Percentiles rank a stretch among this genome's conserved stretches.
phyloP scores from a whole-genome alignment of 1,140 invertebrate genomes.

The Caerostris extrusa region DNA sequence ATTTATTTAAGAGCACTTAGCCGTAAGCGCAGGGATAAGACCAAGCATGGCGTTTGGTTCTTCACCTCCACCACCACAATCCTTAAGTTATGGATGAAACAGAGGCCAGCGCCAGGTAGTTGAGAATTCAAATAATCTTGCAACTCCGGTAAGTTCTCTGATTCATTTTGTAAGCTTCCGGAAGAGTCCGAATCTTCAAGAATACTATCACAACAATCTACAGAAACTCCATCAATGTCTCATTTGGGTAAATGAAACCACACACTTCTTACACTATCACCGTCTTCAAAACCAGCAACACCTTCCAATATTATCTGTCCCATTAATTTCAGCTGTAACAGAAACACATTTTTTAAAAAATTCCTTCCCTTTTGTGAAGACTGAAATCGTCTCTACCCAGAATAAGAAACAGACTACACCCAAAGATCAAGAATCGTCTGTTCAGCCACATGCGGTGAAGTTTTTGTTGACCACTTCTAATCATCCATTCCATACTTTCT shows the following conservation, averaged over 20 bases:
- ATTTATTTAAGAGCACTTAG: too few relatives aligned
- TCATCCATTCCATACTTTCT: conserved; percentile 80
- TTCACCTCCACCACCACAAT: conserved; percentile 79
- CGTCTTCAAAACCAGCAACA: conserved; percentile 81
- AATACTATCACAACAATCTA: conserved; percentile 80
- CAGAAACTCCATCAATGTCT: conserved; percentile 83
- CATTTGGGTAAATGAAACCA: conserved; percentile 84
- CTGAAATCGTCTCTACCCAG: conserved; percentile 67
- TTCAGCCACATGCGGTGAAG: conserved; percentile 82
- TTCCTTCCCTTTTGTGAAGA: conserved; percentile 70
- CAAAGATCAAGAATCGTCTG: conserved; percentile 82
- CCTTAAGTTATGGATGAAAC: too few relatives aligned
- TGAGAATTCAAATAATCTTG: conserved; percentile 81
- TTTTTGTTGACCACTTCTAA: conserved; percentile 80
- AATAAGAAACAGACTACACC: conserved; percentile 80
- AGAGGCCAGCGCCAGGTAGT: conserved; percentile 80
- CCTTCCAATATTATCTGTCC: conserved; percentile 82
- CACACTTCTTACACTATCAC: conserved; percentile 82
- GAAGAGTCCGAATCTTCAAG: conserved; percentile 81
- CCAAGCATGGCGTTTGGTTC: conserved; percentile 16
- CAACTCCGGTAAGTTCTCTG: conserved; percentile 80
- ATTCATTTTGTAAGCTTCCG: conserved; percentile 81
- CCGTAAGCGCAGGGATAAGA: too few relatives aligned
- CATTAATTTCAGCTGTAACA: conserved; percentile 80
- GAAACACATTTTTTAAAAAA: conserved; percentile 79